These are phyloP conservation scores for Anarsia innoxiella DNA, from an alignment of 2,888 invertebrate species.

Conservation along the genomic window DNA sequence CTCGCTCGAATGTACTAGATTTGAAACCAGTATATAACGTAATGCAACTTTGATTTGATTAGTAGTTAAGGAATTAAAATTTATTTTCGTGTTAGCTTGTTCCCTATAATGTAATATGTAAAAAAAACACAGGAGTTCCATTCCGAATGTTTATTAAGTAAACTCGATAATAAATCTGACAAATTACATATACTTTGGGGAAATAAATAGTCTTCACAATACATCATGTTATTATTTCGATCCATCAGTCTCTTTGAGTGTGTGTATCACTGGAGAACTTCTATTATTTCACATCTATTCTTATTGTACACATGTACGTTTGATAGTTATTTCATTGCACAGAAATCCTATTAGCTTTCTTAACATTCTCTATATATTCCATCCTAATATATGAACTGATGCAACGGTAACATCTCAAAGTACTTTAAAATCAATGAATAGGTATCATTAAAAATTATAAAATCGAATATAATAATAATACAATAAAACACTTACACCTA, in stretches of 20 bases:
- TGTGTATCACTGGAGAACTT: background rate
- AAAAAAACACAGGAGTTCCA: slow-evolving; percentile 10
- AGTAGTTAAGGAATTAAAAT: too few relatives aligned
- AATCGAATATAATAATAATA: slow-evolving; percentile 12
- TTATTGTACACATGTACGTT: background rate
- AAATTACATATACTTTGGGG: slow-evolving; percentile 34
- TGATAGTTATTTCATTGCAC: slow-evolving; percentile 1
- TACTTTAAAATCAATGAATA: slow-evolving; percentile 8
- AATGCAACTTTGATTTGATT: too few relatives aligned
- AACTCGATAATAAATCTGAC: slow-evolving; percentile 29
- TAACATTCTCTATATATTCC: too few relatives aligned
- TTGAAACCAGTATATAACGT: too few relatives aligned
- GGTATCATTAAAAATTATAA: slow-evolving; percentile 8
- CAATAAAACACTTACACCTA: slow-evolving; percentile 13
- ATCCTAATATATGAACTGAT: background rate
- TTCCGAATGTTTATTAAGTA: slow-evolving; percentile 36
- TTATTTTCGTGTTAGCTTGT: too few relatives aligned
- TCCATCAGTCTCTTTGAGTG: slow-evolving; percentile 32
- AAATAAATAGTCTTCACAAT: slow-evolving; percentile 44
- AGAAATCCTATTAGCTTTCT: too few relatives aligned
- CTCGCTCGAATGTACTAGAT: too few relatives aligned
- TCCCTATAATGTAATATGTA: too few relatives aligned
- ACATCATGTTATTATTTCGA: slow-evolving; percentile 31
- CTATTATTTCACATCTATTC: slow-evolving; percentile 1
- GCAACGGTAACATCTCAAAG: slow-evolving; percentile 10